Base-by-base conservation (phyloP, 2,797 vertebrate species). In the Crypturellus tataupa region DNA sequence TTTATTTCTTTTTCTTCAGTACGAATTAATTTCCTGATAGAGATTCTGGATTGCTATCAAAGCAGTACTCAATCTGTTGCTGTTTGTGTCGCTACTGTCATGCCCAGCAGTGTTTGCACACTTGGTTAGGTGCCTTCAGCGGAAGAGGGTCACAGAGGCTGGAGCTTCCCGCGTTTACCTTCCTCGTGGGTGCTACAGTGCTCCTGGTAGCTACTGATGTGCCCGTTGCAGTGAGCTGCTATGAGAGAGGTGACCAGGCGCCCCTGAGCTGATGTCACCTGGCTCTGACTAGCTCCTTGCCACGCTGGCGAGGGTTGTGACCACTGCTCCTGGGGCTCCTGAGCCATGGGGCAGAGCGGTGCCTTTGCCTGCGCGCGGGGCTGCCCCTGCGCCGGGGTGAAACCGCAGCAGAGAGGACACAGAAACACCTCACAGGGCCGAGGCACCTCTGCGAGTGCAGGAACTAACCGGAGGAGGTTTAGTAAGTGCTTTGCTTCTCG, bases 21-120 rank as follows among this genome's bases (percentile, higher is more conserved):
- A 12, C 82, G 55, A 83, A 85, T 95, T 96, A 91, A 95, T 95
- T 96, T 95, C 46, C 85, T 93, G 85, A 94, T 94, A 94, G 79
- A 79, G 47, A 87, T 79, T 95, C 93, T 90, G 92, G 95, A 78
- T 79, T 89, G 59, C 63, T 47, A 68, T 93, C 85, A 87, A 87
- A 85, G 5, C 49, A 65, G 91, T 84, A 80, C 31, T 60, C 67
- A 80, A 58, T 84, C 59, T 77, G 51, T 92, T 40, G 7, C 59
- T 79, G 65, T 77, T n/a, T 75, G 7, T 69, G 56, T 86, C 3
- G 2, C 68, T 88, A 3, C 51, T 84, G 27, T 37, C 31, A 58
- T n/a, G 56, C 82, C 33, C 53, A 77, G 71, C 51, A 81, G 47
- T 64, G 67, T 79, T 85, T 93, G 85, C 51, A 29, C 73, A 31